Evolutionary conservation across 2,888 invertebrate genomes (phyloP).

Genomic region (Callinectes sapidus): DNA sequence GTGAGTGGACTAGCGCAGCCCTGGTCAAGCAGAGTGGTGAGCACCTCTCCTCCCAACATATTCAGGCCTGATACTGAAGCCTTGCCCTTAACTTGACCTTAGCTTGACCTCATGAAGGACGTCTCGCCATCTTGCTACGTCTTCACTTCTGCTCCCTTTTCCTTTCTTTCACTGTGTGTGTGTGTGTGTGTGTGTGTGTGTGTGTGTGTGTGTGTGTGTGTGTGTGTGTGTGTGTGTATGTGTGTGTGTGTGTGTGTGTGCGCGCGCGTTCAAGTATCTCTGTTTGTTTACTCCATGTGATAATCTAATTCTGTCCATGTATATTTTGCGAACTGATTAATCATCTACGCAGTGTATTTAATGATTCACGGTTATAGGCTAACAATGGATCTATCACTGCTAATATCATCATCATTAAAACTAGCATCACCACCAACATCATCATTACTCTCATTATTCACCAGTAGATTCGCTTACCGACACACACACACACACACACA

Average conservation of each 20-base stretch:
- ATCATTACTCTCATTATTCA: neutral
- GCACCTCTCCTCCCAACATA: neutral
- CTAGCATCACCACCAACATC: neutral
- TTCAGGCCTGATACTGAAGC: neutral
- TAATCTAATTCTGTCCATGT: neutral
- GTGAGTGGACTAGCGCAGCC: neutral
- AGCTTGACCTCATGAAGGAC: neutral
- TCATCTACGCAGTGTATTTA: neutral
- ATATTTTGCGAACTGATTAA: neutral
- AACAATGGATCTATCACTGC: neutral
- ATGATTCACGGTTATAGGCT: no score
- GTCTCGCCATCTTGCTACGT: neutral
- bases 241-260: slow-evolving; percentile 32
- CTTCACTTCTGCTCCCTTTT: neutral
- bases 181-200: no score
- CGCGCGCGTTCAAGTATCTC: neutral
- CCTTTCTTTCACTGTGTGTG: neutral
- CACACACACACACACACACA: neutral
- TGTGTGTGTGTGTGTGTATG: slow-evolving; percentile 43
- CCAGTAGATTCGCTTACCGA: neutral
- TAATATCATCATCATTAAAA: neutral
- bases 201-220: neutral
- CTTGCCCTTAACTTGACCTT: neutral
- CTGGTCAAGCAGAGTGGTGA: neutral
- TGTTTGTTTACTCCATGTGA: neutral